phyloP scores from a whole-genome alignment of 2,888 invertebrate species.

The Brassicogethes aeneus region DNA sequence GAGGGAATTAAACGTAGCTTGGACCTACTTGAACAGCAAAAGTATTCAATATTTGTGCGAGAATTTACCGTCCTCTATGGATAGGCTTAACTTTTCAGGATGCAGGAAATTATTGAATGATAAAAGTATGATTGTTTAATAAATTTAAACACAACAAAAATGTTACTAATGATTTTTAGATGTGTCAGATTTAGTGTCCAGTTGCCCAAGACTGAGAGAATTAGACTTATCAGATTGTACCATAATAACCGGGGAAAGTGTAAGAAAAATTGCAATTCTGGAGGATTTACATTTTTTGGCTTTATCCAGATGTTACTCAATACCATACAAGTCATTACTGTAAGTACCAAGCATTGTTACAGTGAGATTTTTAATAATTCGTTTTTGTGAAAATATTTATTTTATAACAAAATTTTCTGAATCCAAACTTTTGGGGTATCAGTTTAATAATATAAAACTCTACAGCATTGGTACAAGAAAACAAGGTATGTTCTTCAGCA shows the following conservation, averaged over 20 bases:
- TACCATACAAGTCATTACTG: slow-evolving; percentile 61
- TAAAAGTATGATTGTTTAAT: slow-evolving; percentile 49
- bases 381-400: too few species aligned
- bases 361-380: neutral
- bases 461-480: too few species aligned
- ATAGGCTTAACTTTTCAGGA: slow-evolving; percentile 74
- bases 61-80: slow-evolving; percentile 54
- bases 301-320: slow-evolving; percentile 71
- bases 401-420: too few species aligned
- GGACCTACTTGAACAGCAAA: slow-evolving; percentile 60
- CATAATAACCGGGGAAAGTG: slow-evolving; percentile 52
- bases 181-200: slow-evolving; percentile 51
- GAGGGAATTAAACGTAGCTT: slow-evolving; percentile 69
- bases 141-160: neutral
- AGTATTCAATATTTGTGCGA: slow-evolving; percentile 53
- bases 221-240: slow-evolving; percentile 86
- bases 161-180: slow-evolving; percentile 45
- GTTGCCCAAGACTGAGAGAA: slow-evolving; percentile 67
- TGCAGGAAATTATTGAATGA: slow-evolving; percentile 68
- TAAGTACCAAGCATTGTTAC: slow-evolving; percentile 42
- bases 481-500: too few species aligned
- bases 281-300: slow-evolving; percentile 66
- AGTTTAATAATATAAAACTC: too few species aligned
- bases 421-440: too few species aligned
- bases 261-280: slow-evolving; percentile 50